Evolutionary conservation across 1,140 invertebrate species (phyloP).

Genomic region (Mercenaria mercenaria): DNA sequence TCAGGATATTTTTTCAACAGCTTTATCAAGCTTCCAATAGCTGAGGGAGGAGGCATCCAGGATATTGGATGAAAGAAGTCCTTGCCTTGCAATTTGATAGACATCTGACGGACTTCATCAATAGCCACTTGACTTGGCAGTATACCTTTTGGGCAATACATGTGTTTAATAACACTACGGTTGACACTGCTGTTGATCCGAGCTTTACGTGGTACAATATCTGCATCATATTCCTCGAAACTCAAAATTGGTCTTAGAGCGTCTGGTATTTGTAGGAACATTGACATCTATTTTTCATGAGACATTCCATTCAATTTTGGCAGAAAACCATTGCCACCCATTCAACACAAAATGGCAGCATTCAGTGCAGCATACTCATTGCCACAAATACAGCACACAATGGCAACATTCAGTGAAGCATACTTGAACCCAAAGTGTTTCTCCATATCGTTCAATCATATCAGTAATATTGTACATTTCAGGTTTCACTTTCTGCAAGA

Average conservation of each 20-base stretch:
- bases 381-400: constrained; percentile 4
- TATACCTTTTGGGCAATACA: neutral
- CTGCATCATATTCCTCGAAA: neutral
- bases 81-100: neutral
- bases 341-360: no score
- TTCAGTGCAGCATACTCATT: no score
- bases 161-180: neutral
- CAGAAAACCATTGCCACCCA: constrained; percentile 55
- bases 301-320: constrained; percentile 49
- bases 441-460: constrained; percentile 23
- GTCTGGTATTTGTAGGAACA: no score
- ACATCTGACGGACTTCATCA: neutral
- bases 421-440: neutral
- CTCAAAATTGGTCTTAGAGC: no score
- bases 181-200: neutral
- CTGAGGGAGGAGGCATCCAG: constrained; percentile 27
- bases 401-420: constrained; percentile 18
- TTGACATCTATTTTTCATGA: no score
- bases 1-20: no score
- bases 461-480: constrained; percentile 57
- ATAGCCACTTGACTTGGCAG: neutral
- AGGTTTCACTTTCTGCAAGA: constrained; percentile 45
- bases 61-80: neutral
- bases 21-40: neutral
- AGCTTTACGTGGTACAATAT: neutral